A percentile compares a stretch with the other conserved stretches of the same genome.
phyloP scores from a whole-genome alignment of 2,113 vertebrate species.

The Gymnarchus niloticus region DNA sequence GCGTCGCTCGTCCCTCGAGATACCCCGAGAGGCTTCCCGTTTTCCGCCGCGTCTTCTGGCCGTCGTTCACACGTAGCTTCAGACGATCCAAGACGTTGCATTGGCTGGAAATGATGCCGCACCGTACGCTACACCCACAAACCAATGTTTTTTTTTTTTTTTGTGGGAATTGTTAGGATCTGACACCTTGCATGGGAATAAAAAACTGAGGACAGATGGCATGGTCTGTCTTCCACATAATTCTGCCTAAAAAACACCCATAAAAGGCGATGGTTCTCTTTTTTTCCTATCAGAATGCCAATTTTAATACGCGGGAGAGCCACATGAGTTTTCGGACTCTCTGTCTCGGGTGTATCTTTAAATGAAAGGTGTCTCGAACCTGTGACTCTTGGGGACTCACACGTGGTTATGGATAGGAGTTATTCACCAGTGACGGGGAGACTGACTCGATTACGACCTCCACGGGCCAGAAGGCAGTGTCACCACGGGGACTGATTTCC shows the following conservation, averaged over 20 bases:
- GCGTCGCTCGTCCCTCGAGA: neutral
- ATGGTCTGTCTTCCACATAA: neutral
- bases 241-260: neutral
- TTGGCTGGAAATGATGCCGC: neutral
- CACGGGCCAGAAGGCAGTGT: slow-evolving; percentile 25
- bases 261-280: neutral
- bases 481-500: slow-evolving; percentile 40
- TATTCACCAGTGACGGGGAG: slow-evolving; percentile 25
- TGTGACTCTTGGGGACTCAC: neutral
- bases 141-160: neutral
- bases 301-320: neutral
- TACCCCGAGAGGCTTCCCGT: neutral
- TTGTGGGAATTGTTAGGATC: slow-evolving; percentile 8
- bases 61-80: slow-evolving; percentile 4
- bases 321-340: neutral
- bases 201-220: slow-evolving; percentile 15
- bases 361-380: too few species aligned
- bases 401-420: slow-evolving; percentile 21
- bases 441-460: neutral
- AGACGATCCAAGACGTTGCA: neutral
- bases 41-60: neutral
- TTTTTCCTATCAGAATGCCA: neutral
- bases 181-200: slow-evolving; percentile 3
- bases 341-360: neutral
- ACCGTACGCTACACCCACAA: neutral